Base-by-base conservation (phyloP, 2,888 invertebrate species). In the Cephus pygmeus region DNA sequence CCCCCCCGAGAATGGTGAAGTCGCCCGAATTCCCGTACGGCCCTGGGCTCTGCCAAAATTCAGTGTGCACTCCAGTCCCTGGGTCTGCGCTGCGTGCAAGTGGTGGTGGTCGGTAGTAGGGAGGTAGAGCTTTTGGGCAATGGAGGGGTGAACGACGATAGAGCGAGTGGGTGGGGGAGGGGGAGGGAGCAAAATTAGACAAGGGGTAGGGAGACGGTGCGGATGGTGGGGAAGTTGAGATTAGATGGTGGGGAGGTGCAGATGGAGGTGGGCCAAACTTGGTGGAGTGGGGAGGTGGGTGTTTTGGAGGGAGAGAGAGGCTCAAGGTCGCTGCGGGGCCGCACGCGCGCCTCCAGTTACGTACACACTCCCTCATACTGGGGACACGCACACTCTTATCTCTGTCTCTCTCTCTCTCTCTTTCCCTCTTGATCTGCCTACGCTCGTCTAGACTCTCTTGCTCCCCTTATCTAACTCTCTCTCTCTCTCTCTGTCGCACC, bases 311-410 rank as follows among this genome's bases (percentile, higher is more conserved):
- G 40, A 40, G 40, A 40, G 40, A 40, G 40, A 78, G 78, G 84
- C 87, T 89, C 91, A 90, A 90, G 90, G 91, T 90, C 90, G 88
- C 85, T 84, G 84, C 85, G 87, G 88, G 86, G 88, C 88, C 89
- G 90, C 90, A 90, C 90, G 88, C 90, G 90, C 91, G 90, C 76
- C 79, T 85, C 84, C 81, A 80, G 81, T 78, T 85, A 85, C 87
- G 82, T 83, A 86, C 84, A 86, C 86, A 84, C 77, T 79, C 81
- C 76, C 79, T 75, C 78, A 73, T 73, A 56, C 36, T 75, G 71
- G 74, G 76, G 69, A 75, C 69, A 79, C 36, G 12, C 69, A 31
- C 35, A 77, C 75, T 33, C 69, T 73, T 12, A 31, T 33, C 75
- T 71, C 69, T 33, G 34, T 68, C 11, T 75, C 68, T 75, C 68